Evolutionary conservation across 2,113 vertebrate genomes (phyloP).

Genomic region (Accipiter cooperii): DNA sequence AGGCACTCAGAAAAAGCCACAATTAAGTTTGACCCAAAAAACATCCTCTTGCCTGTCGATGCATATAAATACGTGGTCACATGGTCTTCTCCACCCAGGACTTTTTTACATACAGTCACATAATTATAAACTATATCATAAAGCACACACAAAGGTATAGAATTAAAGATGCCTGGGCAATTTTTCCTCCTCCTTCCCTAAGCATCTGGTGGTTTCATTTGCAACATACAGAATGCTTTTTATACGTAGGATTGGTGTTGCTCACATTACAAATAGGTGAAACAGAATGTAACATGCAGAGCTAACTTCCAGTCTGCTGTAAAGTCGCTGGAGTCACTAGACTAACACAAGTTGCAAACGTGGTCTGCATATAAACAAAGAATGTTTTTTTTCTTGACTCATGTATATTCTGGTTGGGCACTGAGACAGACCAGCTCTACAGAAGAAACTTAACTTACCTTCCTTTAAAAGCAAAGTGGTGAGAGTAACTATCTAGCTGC

Average conservation of each 20-base stretch:
- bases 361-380: neutral
- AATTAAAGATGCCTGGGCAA: neutral
- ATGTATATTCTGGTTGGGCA: neutral
- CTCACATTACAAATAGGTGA: neutral
- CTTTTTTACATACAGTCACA: neutral
- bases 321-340: neutral
- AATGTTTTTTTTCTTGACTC: neutral
- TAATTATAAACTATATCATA: neutral
- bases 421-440: neutral
- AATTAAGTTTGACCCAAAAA: neutral
- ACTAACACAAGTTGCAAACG: neutral
- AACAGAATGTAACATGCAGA: neutral
- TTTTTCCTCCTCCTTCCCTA: neutral
- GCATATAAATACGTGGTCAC: neutral
- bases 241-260: neutral
- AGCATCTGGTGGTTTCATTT: neutral
- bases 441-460: neutral
- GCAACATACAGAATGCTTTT: neutral
- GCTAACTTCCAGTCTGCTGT: neutral
- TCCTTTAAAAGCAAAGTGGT: neutral
- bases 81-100: neutral
- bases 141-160: neutral
- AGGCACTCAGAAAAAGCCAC: neutral
- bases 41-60: accelerated
- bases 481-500: neutral